These are phyloP conservation scores for Druon quercuslanigerum DNA, from an alignment of 1,140 invertebrate genomes.

Conservation along the genomic window DNA sequence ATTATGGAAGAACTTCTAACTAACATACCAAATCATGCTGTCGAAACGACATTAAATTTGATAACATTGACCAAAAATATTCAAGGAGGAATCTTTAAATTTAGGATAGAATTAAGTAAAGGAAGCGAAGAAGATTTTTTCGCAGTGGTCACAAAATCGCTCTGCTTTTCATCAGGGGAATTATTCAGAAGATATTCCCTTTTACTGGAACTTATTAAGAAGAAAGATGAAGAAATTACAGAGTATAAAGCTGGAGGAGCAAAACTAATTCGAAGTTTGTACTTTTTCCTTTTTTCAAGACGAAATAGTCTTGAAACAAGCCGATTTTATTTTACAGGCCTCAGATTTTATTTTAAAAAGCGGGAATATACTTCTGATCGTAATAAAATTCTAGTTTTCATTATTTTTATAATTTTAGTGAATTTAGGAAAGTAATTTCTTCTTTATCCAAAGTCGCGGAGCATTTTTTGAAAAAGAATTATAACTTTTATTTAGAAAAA, in stretches of 20 bases:
- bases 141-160: slow-evolving; percentile 58
- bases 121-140: slow-evolving; percentile 57
- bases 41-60: slow-evolving; percentile 38
- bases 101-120: slow-evolving; percentile 59
- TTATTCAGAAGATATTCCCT: slow-evolving; percentile 50
- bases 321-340: too few relatives aligned
- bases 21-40: slow-evolving; percentile 50
- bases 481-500: too few relatives aligned
- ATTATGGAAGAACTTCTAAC: slow-evolving; percentile 55
- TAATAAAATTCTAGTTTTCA: too few relatives aligned
- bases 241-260: slow-evolving; percentile 69
- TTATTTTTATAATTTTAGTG: too few relatives aligned
- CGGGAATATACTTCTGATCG: too few relatives aligned
- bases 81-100: slow-evolving; percentile 60
- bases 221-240: slow-evolving; percentile 65
- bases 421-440: too few relatives aligned
- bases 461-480: too few relatives aligned
- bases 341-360: too few relatives aligned
- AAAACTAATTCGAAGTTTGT: slow-evolving; percentile 62
- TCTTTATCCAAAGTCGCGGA: too few relatives aligned
- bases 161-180: slow-evolving; percentile 56
- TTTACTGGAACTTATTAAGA: slow-evolving; percentile 61
- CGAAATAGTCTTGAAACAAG: background rate
- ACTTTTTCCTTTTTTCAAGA: background rate
- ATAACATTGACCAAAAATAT: slow-evolving; percentile 57